Conservation (phyloP, 1,140 invertebrate genomes). For the Cecropterus lyciades region DNA sequence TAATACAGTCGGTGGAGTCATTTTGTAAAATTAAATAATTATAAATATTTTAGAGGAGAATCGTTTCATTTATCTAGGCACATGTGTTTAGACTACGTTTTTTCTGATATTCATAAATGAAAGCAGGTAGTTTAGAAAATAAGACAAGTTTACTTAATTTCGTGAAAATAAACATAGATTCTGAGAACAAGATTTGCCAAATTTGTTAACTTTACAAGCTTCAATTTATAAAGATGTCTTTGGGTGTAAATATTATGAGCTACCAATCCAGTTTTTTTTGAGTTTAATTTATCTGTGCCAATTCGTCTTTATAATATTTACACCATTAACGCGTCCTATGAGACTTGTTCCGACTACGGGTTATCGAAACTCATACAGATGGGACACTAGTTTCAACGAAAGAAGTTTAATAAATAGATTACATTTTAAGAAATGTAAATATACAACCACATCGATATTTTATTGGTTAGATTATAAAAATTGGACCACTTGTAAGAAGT, state of each 20-base stretch:
- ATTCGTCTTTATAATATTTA: slow-evolving; percentile 7
- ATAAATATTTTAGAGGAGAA: background rate
- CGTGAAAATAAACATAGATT: slow-evolving; percentile 9
- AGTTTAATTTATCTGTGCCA: slow-evolving; percentile 6
- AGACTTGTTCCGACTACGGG: slow-evolving; percentile 10
- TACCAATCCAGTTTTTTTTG: background rate
- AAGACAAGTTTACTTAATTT: slow-evolving; percentile 18
- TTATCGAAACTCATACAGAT: slow-evolving; percentile 45
- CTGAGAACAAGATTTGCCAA: background rate
- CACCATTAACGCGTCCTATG: background rate
- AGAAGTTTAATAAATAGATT: slow-evolving; percentile 64
- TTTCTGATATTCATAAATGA: background rate
- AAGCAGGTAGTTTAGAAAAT: slow-evolving; percentile 13
- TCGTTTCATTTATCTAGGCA: background rate
- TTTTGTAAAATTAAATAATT: too few species aligned
- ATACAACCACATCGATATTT: slow-evolving; percentile 84
- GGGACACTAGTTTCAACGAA: slow-evolving; percentile 69
- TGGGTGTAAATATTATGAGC: background rate
- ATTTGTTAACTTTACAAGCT: slow-evolving; percentile 1
- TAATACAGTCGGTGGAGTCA: too few species aligned
- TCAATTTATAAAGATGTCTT: background rate
- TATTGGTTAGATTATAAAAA: slow-evolving; percentile 84
- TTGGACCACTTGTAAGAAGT: slow-evolving; percentile 81
- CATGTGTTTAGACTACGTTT: background rate
- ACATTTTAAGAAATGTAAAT: slow-evolving; percentile 61